These are phyloP conservation scores for Brachylomia viminalis DNA, from an alignment of 2,888 invertebrate species.

Conservation along the genomic window DNA sequence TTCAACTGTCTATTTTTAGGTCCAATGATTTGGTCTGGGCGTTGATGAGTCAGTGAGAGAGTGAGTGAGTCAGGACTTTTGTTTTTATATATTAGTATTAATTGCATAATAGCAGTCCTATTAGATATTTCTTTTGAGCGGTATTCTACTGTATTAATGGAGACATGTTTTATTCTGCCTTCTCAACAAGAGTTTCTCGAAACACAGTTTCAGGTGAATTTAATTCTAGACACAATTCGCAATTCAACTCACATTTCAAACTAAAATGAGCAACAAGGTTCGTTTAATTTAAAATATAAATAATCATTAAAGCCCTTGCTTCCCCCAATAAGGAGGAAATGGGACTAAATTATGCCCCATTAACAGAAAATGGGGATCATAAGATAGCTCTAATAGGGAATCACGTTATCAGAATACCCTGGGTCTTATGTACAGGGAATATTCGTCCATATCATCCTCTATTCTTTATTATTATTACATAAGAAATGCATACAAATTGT, in stretches of 20 bases:
- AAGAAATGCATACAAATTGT: too few species aligned
- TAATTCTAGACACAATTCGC: not conserved
- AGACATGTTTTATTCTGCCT: too few species aligned
- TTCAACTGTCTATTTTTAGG: too few species aligned
- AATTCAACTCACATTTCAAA: conserved; percentile 26
- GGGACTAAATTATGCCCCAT: conserved; percentile 54
- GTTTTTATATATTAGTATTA: too few species aligned
- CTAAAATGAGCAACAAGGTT: conserved; percentile 36
- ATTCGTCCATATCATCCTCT: not conserved
- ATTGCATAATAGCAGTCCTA: too few species aligned
- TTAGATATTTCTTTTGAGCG: too few species aligned
- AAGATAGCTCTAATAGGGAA: conserved; percentile 43
- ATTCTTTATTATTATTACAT: too few species aligned
- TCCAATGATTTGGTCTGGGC: too few species aligned
- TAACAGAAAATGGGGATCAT: conserved; percentile 52
- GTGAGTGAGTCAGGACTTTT: too few species aligned
- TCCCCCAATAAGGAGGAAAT: conserved; percentile 25
- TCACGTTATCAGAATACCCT: conserved; percentile 31
- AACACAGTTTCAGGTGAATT: not conserved
- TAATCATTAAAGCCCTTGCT: conserved; percentile 53
- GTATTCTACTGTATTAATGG: too few species aligned
- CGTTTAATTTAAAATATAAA: conserved; percentile 54
- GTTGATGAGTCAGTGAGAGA: too few species aligned
- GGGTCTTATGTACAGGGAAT: not conserved
- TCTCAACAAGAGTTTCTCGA: too few species aligned